Base-by-base conservation (phyloP, 2,888 invertebrate species). In the Vesta saturnalis region DNA sequence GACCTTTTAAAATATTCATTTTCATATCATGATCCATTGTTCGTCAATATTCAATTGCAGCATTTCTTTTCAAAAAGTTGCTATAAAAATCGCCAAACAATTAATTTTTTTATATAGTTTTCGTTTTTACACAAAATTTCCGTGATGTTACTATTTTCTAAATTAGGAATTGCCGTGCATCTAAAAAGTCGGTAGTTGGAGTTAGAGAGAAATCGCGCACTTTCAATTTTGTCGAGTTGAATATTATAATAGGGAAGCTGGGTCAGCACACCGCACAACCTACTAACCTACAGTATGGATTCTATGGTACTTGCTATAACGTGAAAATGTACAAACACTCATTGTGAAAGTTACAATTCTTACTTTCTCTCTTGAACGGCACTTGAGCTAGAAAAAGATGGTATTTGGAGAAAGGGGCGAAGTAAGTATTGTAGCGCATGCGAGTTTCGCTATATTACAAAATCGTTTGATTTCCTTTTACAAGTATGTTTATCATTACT, bases 401-500 rank as follows among this genome's bases (percentile, higher is more conserved):
- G 30, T 18, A 18, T 12, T 57, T 10, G 43, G 49, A 62, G 67
- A 70, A 70, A 67, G 70, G 67, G 67, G 67, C 52, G 35, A 63
- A 46, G 67, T 69, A 72, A 72, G 65, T 66, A n/a, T 8, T 52
- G 64, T n/a, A 57, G 71, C 75, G 75, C 75, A 70, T 56, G 73
- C 75, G 75, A 67, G 19, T 47, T 52, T 15, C 30, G 21, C 55
- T 30, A 35, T 21, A 64, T 65, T 62, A 52, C 43, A 67, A 67
- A 56, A 30, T 23, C 68, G 66, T 73, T 71, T 61, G 58, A 66
- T 69, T 70, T 58, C 43, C 52, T 47, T 54, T 46, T 58, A 30
- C 35, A 23, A 10, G 16, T n/a, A 3, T 59, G 16, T 65, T 58
- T 64, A 64, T 64, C 56, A 64, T 68, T 35, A 62, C 67, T 68